Percentiles rank a stretch among this genome's conserved stretches.
phyloP scores from a whole-genome alignment of 1,140 invertebrate species.

The Thalassaphorura encarpata region DNA sequence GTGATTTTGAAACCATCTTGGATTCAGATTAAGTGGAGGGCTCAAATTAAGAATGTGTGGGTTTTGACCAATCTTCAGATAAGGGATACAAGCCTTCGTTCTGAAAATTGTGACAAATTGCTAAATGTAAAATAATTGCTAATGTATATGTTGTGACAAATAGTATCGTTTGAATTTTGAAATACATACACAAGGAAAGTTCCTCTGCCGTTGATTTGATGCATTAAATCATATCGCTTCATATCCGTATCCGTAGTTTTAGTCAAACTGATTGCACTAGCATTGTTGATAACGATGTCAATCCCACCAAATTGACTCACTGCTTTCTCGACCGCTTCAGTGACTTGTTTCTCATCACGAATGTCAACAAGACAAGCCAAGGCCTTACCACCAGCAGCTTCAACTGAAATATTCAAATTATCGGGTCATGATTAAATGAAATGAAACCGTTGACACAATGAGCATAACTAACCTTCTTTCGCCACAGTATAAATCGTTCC shows the following conservation, averaged over 20 bases:
- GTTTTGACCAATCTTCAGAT: constrained; percentile 77
- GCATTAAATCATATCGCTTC: constrained; percentile 94
- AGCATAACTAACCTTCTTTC: constrained; percentile 69
- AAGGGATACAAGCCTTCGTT: constrained; percentile 83
- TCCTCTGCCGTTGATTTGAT: constrained; percentile 79
- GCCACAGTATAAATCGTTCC: constrained; percentile 96
- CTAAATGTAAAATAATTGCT: too few relatives aligned
- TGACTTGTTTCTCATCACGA: constrained; percentile 70
- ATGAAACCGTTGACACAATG: background rate
- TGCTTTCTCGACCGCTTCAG: constrained; percentile 72
- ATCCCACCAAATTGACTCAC: constrained; percentile 91
- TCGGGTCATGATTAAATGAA: background rate
- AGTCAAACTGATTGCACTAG: constrained; percentile 89
- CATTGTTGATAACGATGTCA: constrained; percentile 92
- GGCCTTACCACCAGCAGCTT: constrained; percentile 73
- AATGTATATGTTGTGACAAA: background rate
- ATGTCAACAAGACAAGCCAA: constrained; percentile 91
- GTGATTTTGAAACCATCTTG: constrained; percentile 85
- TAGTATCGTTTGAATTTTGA: background rate
- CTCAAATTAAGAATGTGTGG: constrained; percentile 94
- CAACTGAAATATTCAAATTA: constrained; percentile 50
- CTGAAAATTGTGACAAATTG: constrained; percentile 47
- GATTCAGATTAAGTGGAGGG: constrained; percentile 82
- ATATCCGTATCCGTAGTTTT: constrained; percentile 77
- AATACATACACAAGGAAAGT: constrained; percentile 76